Base-by-base conservation (phyloP, 2,888 invertebrate genomes). In the Microctonus brassicae region DNA sequence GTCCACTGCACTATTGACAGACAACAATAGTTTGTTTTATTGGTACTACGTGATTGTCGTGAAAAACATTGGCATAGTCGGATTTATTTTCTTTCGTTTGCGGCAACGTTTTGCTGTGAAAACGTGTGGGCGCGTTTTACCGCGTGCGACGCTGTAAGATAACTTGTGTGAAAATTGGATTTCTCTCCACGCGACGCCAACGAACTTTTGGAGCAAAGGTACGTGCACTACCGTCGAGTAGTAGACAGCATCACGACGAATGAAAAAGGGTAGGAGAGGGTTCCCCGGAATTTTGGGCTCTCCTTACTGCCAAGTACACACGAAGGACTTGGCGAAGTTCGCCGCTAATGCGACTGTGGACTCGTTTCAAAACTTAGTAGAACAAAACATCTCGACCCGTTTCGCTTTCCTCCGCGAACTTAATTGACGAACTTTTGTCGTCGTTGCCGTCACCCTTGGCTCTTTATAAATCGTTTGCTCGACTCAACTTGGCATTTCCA, bases 161-260 rank as follows among this genome's bases (percentile, higher is more conserved):
- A 65, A 65, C 55, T 65, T 64, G 60, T 47, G 47, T 39, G 71
- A 71, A 74, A 74, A 74, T 74, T 74, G 73, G 57, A 71, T 74
- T 74, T 71, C 69, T 66, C 57, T 66, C 17, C 42, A 10, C 47
- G 60, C 36, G 65, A 57, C 61, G 52, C 52, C 69, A 60, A 61
- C 47, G 34, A 55, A 34, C 42, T 62, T 73, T 73, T 73, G 70
- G 64, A 42, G 61, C 55, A 47, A 69, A 52, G 66, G 47, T 71
- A 73, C 71, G 73, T 71, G 73, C 55, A 29, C 55, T 22, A 65
- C 62, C 7, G 52, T 24, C 55, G 65, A 53, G 65, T 55, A 55
- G 53, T 53, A 65, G 33, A 53, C 53, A 55, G 33, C 26, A 53
- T 39, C 22, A 24, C n/a, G n/a, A 24, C 11, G 17, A n/a, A 26